Conservation (phyloP, 30 jellyfish, hydroid and myxozoan genomes). For the Aurelia sp. region DNA sequence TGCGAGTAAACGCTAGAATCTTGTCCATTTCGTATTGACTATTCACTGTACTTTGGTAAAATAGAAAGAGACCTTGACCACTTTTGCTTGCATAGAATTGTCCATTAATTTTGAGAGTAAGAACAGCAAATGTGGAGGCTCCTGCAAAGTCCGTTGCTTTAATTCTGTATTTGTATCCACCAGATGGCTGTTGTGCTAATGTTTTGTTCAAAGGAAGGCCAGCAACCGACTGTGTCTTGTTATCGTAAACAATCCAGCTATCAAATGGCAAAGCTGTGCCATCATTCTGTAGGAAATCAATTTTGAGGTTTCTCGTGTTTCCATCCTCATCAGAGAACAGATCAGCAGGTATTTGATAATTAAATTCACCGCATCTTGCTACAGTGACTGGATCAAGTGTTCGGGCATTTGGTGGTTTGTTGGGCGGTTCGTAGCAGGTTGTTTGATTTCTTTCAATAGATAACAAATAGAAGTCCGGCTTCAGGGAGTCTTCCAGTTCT, state of each 20-base stretch:
- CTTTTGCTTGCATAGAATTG: neutral
- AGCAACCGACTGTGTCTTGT: constrained; percentile 46
- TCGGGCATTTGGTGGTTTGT: constrained; percentile 45
- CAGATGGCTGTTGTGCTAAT: constrained; percentile 38
- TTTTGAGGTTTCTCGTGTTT: constrained; percentile 37
- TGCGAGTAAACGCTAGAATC: constrained; percentile 45
- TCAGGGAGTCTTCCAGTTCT: constrained; percentile 48
- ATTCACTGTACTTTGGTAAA: constrained; percentile 7
- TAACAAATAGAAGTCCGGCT: constrained; percentile 58
- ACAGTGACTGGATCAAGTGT: constrained; percentile 19
- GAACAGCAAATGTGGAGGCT: constrained; percentile 19
- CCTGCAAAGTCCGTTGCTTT: constrained; percentile 83
- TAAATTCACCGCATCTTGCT: constrained; percentile 73
- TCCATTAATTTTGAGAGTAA: constrained; percentile 35
- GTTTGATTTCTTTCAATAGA: constrained; percentile 13
- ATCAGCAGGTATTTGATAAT: constrained; percentile 53
- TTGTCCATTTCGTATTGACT: constrained; percentile 3
- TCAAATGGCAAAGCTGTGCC: constrained; percentile 24
- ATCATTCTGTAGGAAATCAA: constrained; percentile 19
- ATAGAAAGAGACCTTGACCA: neutral
- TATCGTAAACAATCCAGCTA: constrained; percentile 68
- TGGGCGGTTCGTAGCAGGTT: constrained; percentile 56
- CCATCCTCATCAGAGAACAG: constrained; percentile 70
- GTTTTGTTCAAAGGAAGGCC: constrained; percentile 71
- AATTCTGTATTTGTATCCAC: constrained; percentile 65